Base-by-base conservation (phyloP, 2,888 invertebrate species). In the Xylota segnis region DNA sequence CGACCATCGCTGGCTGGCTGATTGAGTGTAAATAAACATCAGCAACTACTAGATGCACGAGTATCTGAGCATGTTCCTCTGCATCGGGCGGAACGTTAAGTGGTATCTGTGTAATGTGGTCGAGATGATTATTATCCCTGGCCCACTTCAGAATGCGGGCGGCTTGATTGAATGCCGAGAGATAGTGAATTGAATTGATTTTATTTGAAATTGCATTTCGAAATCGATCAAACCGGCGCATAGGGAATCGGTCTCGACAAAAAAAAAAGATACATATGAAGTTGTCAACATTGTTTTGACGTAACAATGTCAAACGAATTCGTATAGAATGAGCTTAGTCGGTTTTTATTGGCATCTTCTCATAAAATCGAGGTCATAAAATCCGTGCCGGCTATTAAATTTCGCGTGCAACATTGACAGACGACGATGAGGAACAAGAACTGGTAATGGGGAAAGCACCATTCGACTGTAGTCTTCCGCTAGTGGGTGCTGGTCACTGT, bases 11-110 rank as follows among this genome's bases (percentile, higher is more conserved):
- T 14, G 50, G 50, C 37, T 43, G 34, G n/a, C 29, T 52, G 61
- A 81, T 54, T 81, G 81, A 68, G 74, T 63, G 81, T 74, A 81
- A 81, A 74, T 81, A 81, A 74, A 81, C 74, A 81, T 74, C 16
- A 61, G n/a, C 27, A 16, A 23, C 59, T 18, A 18, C 32, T 12
- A 14, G 29, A 63, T 76, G 27, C 23, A 23, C 23, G 23, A 23
- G 23, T 40, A 68, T 68, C 37, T 29, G 9, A 43, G 14, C 43
- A 43, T 43, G 40, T 40, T 40, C 40, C n/a, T 40, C 12, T 12
- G 40, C 14, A n/a, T 5, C 43, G 43, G 14, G 43, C 43, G 43
- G 43, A 14, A 5, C 14, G 43, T 14, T 43, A 14, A 43, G 43
- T 43, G 43, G 14, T 43, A 14, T n/a, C 2, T 34, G 14, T 43